A percentile compares a stretch with the other conserved stretches of the same genome.
Conservation (phyloP, 2,797 vertebrate genomes). For the Phrynocephalus vlangalii region DNA sequence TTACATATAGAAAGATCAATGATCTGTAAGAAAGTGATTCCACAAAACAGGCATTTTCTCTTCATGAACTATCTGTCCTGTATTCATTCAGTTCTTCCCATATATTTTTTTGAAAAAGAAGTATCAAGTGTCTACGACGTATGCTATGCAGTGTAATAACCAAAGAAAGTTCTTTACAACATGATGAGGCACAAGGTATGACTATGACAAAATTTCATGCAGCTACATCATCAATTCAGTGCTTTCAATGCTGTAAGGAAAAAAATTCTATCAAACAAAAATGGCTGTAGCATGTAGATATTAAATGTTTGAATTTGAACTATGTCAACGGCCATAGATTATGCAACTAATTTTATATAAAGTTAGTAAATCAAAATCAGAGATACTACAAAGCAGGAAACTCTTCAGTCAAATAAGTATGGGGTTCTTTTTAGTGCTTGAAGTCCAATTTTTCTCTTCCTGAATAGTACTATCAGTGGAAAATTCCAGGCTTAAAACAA, state of each 20-base stretch:
- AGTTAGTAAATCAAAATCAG: neutral
- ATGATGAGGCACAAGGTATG: neutral
- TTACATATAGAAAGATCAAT: conserved; percentile 15
- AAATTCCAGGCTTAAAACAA: too few species aligned
- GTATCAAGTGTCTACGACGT: neutral
- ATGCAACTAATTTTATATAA: neutral
- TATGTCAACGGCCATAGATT: neutral
- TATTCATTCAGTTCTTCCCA: neutral
- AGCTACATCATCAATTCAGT: neutral
- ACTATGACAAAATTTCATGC: neutral
- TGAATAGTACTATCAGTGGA: neutral
- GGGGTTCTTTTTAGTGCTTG: neutral
- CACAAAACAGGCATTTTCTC: neutral
- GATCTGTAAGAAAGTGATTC: neutral
- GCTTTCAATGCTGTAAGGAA: neutral
- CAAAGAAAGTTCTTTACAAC: neutral
- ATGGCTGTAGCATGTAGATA: neutral
- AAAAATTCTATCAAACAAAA: neutral
- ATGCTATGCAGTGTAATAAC: neutral
- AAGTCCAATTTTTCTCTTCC: conserved; percentile 9
- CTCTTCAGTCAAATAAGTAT: conserved; percentile 25
- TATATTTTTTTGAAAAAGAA: neutral
- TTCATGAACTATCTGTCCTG: conserved; percentile 3
- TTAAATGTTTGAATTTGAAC: neutral
- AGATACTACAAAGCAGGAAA: conserved; percentile 18